These are phyloP conservation scores for Liposcelis brunnea DNA, from an alignment of 2,888 invertebrate species.

Conservation along the genomic window DNA sequence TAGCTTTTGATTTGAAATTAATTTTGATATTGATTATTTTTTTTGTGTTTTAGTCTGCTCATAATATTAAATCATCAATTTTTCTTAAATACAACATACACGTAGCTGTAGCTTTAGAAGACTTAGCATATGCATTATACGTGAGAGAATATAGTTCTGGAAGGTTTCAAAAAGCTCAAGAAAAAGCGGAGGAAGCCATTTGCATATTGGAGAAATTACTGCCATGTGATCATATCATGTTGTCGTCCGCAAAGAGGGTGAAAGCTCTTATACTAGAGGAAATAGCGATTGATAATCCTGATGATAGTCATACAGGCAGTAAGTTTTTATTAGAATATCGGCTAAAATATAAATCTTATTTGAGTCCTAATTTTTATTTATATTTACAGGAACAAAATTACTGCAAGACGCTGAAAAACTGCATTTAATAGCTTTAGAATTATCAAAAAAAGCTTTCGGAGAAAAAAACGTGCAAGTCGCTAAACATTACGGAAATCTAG, in stretches of 20 bases:
- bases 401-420: slow-evolving; percentile 65
- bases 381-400: slow-evolving; percentile 32
- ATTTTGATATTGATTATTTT: background rate
- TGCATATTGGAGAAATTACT: slow-evolving; percentile 62
- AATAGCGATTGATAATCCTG: slow-evolving; percentile 68
- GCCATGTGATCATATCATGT: slow-evolving; percentile 62
- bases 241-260: slow-evolving; percentile 78
- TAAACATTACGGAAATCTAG: slow-evolving; percentile 90
- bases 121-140: slow-evolving; percentile 83
- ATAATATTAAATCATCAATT: slow-evolving; percentile 51
- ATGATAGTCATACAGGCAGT: slow-evolving; percentile 20
- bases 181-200: slow-evolving; percentile 70
- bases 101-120: slow-evolving; percentile 80
- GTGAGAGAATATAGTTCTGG: slow-evolving; percentile 84
- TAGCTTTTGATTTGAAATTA: slow-evolving; percentile 6
- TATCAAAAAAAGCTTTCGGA: slow-evolving; percentile 71
- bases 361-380: slow-evolving; percentile 7
- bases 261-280: slow-evolving; percentile 87
- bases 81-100: slow-evolving; percentile 74
- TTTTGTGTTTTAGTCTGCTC: slow-evolving; percentile 37
- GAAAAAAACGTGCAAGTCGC: slow-evolving; percentile 90
- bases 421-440: slow-evolving; percentile 63
- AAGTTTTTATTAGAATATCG: slow-evolving; percentile 9
- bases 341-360: slow-evolving; percentile 10
- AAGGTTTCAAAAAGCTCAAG: slow-evolving; percentile 61